A percentile compares a stretch with the other conserved stretches of the same genome.
phyloP scores from a whole-genome alignment of 2,113 vertebrate genomes.

The Numida meleagris region DNA sequence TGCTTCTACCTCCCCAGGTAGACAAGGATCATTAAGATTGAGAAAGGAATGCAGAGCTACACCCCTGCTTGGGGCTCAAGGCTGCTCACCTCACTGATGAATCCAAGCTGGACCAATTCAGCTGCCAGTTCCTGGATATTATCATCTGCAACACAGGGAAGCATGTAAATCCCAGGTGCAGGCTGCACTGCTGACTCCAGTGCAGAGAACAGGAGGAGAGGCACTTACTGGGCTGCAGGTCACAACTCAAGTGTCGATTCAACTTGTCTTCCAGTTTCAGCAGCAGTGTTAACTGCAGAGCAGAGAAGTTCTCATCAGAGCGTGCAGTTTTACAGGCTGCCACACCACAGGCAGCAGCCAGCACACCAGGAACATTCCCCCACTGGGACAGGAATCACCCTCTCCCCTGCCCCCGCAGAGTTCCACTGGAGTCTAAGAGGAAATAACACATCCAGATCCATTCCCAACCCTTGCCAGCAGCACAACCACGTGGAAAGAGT shows the following conservation, averaged over 20 bases:
- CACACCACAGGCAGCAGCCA: not conserved
- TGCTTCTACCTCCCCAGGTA: fast-evolving
- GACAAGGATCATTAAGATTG: fast-evolving
- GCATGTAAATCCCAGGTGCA: not conserved
- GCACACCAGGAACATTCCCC: not conserved
- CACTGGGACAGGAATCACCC: not conserved
- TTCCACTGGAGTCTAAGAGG: not conserved
- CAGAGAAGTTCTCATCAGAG: not conserved
- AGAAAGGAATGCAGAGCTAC: not conserved
- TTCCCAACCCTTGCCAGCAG: not conserved
- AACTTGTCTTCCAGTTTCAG: conserved; percentile 98
- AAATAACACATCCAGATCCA: not conserved
- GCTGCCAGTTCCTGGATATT: conserved; percentile 94
- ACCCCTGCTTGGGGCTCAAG: not conserved
- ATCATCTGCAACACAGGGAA: conserved; percentile 83
- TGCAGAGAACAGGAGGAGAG: fast-evolving
- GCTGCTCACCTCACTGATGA: conserved; percentile 93
- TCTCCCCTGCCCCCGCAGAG: not conserved
- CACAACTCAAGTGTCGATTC: conserved; percentile 98
- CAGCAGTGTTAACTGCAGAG: conserved; percentile 89
- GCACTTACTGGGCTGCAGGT: conserved; percentile 94
- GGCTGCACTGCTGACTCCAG: fast-evolving
- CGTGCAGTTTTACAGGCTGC: too few species aligned
- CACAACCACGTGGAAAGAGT: fast-evolving
- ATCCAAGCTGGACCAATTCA: conserved; percentile 96